A percentile compares a stretch with the other conserved stretches of the same genome.
Conservation (phyloP, 2,113 vertebrate species). For the Ceuthmochares aereus region DNA sequence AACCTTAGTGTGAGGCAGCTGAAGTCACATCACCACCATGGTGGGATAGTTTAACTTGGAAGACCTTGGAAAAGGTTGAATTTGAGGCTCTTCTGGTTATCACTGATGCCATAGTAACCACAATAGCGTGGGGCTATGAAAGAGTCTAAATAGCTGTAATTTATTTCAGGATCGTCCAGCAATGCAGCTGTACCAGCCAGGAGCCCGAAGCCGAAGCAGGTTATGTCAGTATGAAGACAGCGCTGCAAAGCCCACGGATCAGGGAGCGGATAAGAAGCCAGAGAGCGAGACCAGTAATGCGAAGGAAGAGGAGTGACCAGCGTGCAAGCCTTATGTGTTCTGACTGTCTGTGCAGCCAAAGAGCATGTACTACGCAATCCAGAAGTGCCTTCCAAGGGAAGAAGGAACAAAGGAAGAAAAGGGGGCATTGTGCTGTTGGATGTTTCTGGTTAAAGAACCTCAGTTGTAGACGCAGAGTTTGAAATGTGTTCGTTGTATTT, state of each 20-base stretch:
- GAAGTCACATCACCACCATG: not conserved
- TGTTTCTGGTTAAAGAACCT: slow-evolving; percentile 71
- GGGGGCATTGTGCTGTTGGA: slow-evolving; percentile 71
- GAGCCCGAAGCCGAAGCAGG: slow-evolving; percentile 88
- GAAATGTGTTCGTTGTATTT: slow-evolving; percentile 72
- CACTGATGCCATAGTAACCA: not conserved
- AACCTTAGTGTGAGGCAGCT: not conserved
- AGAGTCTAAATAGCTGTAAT: slow-evolving; percentile 44
- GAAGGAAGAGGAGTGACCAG: slow-evolving; percentile 83
- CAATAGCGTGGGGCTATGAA: not conserved
- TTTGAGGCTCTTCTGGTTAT: not conserved
- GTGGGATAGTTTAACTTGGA: not conserved
- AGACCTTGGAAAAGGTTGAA: not conserved
- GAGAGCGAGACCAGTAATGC: slow-evolving; percentile 84
- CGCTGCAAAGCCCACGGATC: slow-evolving; percentile 70
- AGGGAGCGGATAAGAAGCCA: slow-evolving; percentile 80
- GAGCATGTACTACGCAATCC: slow-evolving; percentile 82
- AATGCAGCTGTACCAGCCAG: slow-evolving; percentile 97
- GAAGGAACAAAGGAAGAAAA: slow-evolving; percentile 68
- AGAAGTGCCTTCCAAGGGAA: slow-evolving; percentile 89
- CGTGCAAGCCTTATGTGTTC: slow-evolving; percentile 76
- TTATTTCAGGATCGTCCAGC: slow-evolving; percentile 92
- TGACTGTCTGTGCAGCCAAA: slow-evolving; percentile 84
- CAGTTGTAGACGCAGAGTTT: slow-evolving; percentile 64
- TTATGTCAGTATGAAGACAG: slow-evolving; percentile 73